These are phyloP conservation scores for Microplitis manilae DNA, from an alignment of 2,888 invertebrate genomes.

Conservation along the genomic window DNA sequence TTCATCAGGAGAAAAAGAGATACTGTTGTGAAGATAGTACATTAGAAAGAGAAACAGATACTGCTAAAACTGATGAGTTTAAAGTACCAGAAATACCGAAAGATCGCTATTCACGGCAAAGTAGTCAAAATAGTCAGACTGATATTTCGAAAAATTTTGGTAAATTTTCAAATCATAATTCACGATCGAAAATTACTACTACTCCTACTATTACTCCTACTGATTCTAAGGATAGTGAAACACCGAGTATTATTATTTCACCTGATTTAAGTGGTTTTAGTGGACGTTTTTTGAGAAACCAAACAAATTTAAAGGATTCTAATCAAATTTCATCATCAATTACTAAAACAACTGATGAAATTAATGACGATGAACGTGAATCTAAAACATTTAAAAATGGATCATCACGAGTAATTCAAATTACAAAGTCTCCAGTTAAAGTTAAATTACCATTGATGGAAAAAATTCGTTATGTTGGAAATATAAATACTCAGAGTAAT, in stretches of 20 bases:
- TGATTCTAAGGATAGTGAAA: slow-evolving; percentile 47
- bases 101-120: slow-evolving; percentile 60
- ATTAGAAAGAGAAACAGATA: slow-evolving; percentile 62
- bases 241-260: slow-evolving; percentile 55
- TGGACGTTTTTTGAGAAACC: slow-evolving; percentile 58
- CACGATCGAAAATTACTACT: slow-evolving; percentile 54
- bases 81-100: slow-evolving; percentile 54
- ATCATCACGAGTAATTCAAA: slow-evolving; percentile 22
- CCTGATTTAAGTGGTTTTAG: slow-evolving; percentile 57
- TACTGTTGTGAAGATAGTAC: slow-evolving; percentile 65
- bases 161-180: slow-evolving; percentile 59
- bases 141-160: slow-evolving; percentile 49
- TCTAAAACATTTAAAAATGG: slow-evolving; percentile 1
- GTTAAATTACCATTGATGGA: slow-evolving; percentile 51
- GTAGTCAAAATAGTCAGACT: slow-evolving; percentile 52
- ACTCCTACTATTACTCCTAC: background rate
- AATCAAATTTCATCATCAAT: slow-evolving; percentile 21
- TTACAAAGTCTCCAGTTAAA: slow-evolving; percentile 26
- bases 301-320: slow-evolving; percentile 50
- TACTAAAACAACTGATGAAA: slow-evolving; percentile 13
- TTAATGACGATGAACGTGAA: slow-evolving; percentile 7
- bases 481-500: slow-evolving; percentile 47
- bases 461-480: slow-evolving; percentile 65
- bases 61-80: slow-evolving; percentile 47
- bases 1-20: slow-evolving; percentile 66